phyloP scores from a whole-genome alignment of 2,797 vertebrate species.

The Otolemur crassicaudatus region DNA sequence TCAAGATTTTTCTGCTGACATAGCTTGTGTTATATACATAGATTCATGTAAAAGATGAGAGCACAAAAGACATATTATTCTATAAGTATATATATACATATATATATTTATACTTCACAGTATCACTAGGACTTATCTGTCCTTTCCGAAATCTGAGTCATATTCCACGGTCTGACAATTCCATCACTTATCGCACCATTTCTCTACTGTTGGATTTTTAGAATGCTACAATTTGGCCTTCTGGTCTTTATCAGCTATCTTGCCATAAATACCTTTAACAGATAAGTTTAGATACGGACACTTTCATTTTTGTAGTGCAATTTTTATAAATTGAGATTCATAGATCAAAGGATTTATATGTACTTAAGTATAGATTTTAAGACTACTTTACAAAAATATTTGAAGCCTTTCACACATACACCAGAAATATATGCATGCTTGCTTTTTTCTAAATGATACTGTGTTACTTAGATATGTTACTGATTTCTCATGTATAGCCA shows the following conservation, averaged over 20 bases:
- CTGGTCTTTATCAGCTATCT: background rate
- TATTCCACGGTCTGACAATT: background rate
- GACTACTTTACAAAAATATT: conserved; percentile 9
- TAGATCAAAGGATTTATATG: conserved; percentile 39
- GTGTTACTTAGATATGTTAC: background rate
- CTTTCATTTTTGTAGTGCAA: background rate
- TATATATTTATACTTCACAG: background rate
- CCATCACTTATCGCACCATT: background rate
- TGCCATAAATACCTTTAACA: background rate
- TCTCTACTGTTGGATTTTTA: background rate
- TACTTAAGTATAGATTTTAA: conserved; percentile 33
- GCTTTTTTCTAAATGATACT: background rate
- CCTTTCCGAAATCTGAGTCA: conserved; percentile 10
- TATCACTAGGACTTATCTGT: background rate
- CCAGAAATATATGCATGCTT: background rate
- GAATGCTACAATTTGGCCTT: background rate
- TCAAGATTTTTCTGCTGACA: background rate
- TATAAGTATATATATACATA: background rate
- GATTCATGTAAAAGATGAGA: background rate
- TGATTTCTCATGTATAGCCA: background rate
- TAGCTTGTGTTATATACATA: background rate
- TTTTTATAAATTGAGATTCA: background rate
- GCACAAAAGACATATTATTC: background rate
- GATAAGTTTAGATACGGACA: background rate
- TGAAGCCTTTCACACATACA: background rate